Percentiles rank a stretch among this genome's conserved stretches.
Evolutionary conservation across 2,113 vertebrate species (phyloP).

Genomic region (Hydrolagus affinis): DNA sequence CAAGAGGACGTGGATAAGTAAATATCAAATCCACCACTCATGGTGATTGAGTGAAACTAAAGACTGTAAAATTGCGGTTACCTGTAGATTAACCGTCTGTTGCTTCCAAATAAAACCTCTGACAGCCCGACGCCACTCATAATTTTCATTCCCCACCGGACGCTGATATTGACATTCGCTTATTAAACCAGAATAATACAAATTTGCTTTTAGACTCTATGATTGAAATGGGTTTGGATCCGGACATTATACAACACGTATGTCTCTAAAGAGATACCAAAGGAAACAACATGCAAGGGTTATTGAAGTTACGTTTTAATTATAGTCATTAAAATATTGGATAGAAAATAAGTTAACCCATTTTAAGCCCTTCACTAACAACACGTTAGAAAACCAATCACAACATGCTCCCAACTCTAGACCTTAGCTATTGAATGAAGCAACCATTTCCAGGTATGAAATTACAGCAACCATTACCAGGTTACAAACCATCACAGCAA

Average conservation of each 20-base stretch:
- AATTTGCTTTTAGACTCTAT: constrained; percentile 24
- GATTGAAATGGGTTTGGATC: constrained; percentile 3
- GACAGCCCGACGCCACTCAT: constrained; percentile 21
- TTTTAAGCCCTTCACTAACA: not conserved
- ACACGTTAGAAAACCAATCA: not conserved
- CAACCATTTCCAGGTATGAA: not conserved
- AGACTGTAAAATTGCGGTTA: constrained; percentile 19
- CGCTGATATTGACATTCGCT: constrained; percentile 26
- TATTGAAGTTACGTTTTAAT: constrained; percentile 30
- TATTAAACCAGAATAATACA: constrained; percentile 32
- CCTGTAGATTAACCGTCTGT: constrained; percentile 23
- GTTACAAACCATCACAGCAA: not conserved
- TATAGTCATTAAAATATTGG: constrained; percentile 17
- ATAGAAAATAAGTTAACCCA: constrained; percentile 7
- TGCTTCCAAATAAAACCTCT: constrained; percentile 22
- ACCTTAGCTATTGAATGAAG: not conserved
- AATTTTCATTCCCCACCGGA: constrained; percentile 22
- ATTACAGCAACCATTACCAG: not conserved
- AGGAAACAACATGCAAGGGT: constrained; percentile 19
- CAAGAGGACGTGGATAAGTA: constrained; percentile 26
- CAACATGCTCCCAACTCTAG: not conserved
- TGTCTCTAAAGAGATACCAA: constrained; percentile 28
- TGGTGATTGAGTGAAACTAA: constrained; percentile 18
- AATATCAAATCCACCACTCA: constrained; percentile 8
- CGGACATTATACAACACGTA: not conserved